A percentile compares a stretch with the other conserved stretches of the same genome.
phyloP scores from a whole-genome alignment of 2,113 vertebrate genomes.

The Oenanthe oenanthe region DNA sequence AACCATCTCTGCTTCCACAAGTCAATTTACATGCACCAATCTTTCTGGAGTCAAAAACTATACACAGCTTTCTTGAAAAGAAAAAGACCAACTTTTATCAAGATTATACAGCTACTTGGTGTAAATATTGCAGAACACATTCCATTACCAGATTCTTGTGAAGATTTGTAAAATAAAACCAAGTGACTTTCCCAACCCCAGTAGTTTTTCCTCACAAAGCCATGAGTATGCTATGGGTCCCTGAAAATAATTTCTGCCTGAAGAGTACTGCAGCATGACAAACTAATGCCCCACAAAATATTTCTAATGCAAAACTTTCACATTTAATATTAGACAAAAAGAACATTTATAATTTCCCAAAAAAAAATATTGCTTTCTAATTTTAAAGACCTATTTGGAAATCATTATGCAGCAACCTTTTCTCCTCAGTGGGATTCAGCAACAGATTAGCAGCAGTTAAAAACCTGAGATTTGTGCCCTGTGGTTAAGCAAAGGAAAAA shows the following conservation, averaged over 20 bases:
- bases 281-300: background rate
- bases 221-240: background rate
- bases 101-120: background rate
- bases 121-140: background rate
- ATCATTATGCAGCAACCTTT: conserved; percentile 37
- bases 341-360: background rate
- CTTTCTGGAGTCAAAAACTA: background rate
- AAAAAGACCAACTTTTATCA: background rate
- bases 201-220: background rate
- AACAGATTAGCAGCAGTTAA: conserved; percentile 50
- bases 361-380: background rate
- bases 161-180: background rate
- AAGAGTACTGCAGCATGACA: background rate
- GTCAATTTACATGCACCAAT: background rate
- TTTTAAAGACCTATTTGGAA: conserved; percentile 27
- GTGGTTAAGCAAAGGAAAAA: conserved; percentile 34
- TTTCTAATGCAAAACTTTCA: background rate
- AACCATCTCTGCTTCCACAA: background rate
- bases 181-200: background rate
- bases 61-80: background rate
- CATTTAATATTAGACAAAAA: background rate
- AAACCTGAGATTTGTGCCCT: background rate
- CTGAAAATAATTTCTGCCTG: background rate
- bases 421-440: conserved; percentile 32
- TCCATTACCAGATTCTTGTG: background rate